Evolutionary conservation across 2,113 vertebrate genomes (phyloP).

Genomic region (Cinclus mexicanus): DNA sequence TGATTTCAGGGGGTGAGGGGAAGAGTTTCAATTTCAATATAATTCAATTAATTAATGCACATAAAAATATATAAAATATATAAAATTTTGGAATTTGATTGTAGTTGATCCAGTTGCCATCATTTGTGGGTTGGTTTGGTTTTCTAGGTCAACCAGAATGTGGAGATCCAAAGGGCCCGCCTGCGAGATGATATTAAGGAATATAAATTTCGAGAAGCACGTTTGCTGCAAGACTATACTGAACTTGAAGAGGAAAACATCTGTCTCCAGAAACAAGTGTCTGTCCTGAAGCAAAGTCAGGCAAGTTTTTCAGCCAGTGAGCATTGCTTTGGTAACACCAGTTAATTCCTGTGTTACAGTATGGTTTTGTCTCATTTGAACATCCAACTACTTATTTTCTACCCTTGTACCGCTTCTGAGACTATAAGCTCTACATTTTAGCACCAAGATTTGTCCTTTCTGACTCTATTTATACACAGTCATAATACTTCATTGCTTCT

Average conservation of each 20-base stretch:
- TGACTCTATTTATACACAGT: not conserved
- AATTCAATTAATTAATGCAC: not conserved
- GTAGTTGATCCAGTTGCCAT: not conserved
- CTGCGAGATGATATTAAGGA: conserved; percentile 95
- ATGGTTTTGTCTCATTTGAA: not conserved
- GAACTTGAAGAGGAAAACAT: conserved; percentile 99
- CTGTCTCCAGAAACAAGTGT: conserved; percentile 96
- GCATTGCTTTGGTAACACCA: not conserved
- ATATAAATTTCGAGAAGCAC: conserved; percentile 92
- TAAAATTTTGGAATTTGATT: not conserved
- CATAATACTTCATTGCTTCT: not conserved
- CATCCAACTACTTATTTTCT: not conserved
- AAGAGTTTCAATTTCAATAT: not conserved
- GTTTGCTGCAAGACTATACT: conserved; percentile 93
- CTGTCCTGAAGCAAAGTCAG: conserved; percentile 92
- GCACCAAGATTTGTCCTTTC: not conserved
- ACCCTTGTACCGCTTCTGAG: not conserved
- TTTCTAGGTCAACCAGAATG: conserved; percentile 85
- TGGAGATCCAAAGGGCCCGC: conserved; percentile 88
- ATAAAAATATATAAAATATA: not conserved
- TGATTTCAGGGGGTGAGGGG: not conserved
- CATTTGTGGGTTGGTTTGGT: not conserved
- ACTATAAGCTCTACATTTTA: not conserved
- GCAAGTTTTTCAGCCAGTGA: conserved; percentile 66
- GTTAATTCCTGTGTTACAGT: not conserved